Conservation (phyloP, 1,140 invertebrate genomes). For the Gryon sp. region DNA sequence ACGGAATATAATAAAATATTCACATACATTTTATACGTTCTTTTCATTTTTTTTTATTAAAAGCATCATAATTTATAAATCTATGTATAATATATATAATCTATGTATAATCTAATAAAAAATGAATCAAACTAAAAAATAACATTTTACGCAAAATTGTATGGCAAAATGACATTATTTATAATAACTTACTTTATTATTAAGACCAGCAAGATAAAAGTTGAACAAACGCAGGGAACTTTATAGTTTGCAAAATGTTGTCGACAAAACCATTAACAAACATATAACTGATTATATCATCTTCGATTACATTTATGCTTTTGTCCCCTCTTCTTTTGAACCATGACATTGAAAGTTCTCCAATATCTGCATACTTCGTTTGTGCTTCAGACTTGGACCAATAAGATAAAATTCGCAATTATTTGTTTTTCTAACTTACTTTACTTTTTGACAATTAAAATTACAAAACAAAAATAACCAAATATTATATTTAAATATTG, state of each 20-base stretch:
- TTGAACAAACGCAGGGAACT: constrained; percentile 4
- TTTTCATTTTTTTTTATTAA: constrained; percentile 11
- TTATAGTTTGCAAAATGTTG: constrained; percentile 61
- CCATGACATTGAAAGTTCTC: constrained; percentile 66
- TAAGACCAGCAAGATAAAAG: constrained; percentile 17
- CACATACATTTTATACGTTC: too few relatives aligned
- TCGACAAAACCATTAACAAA: constrained; percentile 65
- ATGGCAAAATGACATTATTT: background rate
- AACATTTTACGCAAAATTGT: background rate
- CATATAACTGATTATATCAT: constrained; percentile 67
- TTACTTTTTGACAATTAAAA: too few relatives aligned
- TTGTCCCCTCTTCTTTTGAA: constrained; percentile 56
- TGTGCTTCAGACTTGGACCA: constrained; percentile 21
- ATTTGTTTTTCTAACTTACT: too few relatives aligned
- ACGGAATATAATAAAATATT: too few relatives aligned
- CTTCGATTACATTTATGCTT: constrained; percentile 76
- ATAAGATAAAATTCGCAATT: too few relatives aligned
- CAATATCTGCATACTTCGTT: constrained; percentile 40
- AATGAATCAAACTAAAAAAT: background rate
- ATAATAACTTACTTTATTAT: constrained; percentile 31
- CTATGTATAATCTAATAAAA: too few relatives aligned
- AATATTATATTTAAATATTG: too few relatives aligned
- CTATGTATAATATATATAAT: too few relatives aligned
- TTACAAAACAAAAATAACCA: too few relatives aligned
- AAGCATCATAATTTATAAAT: too few relatives aligned